Percentiles rank a stretch among this genome's conserved stretches.
Conservation (phyloP, 2,888 invertebrate species). For the Melitaea athalia region DNA sequence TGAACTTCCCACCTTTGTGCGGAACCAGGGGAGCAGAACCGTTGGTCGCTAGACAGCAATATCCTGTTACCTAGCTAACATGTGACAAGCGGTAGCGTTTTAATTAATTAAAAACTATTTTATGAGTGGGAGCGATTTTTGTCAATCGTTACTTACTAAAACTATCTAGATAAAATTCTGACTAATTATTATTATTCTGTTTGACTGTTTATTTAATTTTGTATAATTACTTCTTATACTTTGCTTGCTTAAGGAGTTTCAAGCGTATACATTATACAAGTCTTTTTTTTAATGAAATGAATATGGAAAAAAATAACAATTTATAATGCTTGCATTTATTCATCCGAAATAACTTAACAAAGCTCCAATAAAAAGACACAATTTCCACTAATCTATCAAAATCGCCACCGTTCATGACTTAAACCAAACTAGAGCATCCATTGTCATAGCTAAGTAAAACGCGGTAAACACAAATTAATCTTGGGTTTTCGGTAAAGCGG, state of each 20-base stretch:
- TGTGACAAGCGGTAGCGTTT: slow-evolving; percentile 40
- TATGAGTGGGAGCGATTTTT: neutral
- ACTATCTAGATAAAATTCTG: neutral
- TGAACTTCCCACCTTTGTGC: slow-evolving; percentile 64
- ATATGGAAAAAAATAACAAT: too few relatives aligned
- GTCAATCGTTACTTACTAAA: neutral
- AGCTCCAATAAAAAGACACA: too few relatives aligned
- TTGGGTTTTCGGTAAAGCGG: slow-evolving; percentile 44
- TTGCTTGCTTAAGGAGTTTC: too few relatives aligned
- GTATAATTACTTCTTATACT: too few relatives aligned
- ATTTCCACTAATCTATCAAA: too few relatives aligned
- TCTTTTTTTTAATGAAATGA: too few relatives aligned
- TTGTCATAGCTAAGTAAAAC: slow-evolving; percentile 38
- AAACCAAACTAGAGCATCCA: slow-evolving; percentile 30
- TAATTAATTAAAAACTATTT: neutral
- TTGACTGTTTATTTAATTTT: too few relatives aligned
- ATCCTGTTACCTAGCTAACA: slow-evolving; percentile 61
- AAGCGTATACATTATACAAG: too few relatives aligned
- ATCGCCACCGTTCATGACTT: slow-evolving; percentile 16
- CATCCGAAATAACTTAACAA: too few relatives aligned
- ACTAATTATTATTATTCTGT: too few relatives aligned
- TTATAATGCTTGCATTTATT: too few relatives aligned
- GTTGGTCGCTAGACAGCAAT: slow-evolving; percentile 61
- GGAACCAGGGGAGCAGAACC: slow-evolving; percentile 57
- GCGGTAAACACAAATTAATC: slow-evolving; percentile 38